Conservation (phyloP, 2,888 invertebrate genomes). For the Flexamia atlantica region DNA sequence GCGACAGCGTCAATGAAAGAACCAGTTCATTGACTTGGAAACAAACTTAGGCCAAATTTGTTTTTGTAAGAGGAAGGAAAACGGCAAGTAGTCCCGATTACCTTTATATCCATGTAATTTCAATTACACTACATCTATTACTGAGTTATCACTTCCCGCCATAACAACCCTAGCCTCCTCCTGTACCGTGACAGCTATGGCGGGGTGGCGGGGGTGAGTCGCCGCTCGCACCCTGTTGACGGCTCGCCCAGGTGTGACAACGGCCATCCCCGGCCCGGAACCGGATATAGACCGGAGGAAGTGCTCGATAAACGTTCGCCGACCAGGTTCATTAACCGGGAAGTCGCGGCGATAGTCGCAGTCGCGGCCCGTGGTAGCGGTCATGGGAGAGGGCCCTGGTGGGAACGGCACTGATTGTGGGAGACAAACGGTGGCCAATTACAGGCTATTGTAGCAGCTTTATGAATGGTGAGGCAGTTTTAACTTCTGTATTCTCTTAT, state of each 20-base stretch:
- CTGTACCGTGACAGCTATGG: background rate
- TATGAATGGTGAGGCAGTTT: too few relatives aligned
- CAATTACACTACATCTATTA: too few relatives aligned
- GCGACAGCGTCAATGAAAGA: too few relatives aligned
- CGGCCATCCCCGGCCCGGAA: slow-evolving; percentile 23
- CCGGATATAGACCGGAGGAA: slow-evolving; percentile 56
- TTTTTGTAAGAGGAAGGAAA: too few relatives aligned
- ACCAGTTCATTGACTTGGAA: too few relatives aligned
- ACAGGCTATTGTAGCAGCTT: too few relatives aligned
- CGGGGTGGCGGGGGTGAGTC: background rate
- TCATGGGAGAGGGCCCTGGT: slow-evolving; percentile 47
- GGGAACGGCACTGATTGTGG: slow-evolving; percentile 22
- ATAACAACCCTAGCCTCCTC: background rate
- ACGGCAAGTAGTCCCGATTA: too few relatives aligned
- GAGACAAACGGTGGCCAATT: background rate
- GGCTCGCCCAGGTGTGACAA: slow-evolving; percentile 32
- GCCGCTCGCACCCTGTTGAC: background rate
- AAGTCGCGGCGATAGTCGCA: slow-evolving; percentile 50
- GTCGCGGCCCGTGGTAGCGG: slow-evolving; percentile 32
- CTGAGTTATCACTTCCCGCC: background rate
- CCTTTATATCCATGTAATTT: too few relatives aligned
- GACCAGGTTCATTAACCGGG: slow-evolving; percentile 51
- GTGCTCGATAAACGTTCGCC: slow-evolving; percentile 55
- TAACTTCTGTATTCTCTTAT: too few relatives aligned
- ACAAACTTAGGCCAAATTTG: too few relatives aligned